Base-by-base conservation (phyloP, 2,888 invertebrate genomes). In the Bombyx huttoni region DNA sequence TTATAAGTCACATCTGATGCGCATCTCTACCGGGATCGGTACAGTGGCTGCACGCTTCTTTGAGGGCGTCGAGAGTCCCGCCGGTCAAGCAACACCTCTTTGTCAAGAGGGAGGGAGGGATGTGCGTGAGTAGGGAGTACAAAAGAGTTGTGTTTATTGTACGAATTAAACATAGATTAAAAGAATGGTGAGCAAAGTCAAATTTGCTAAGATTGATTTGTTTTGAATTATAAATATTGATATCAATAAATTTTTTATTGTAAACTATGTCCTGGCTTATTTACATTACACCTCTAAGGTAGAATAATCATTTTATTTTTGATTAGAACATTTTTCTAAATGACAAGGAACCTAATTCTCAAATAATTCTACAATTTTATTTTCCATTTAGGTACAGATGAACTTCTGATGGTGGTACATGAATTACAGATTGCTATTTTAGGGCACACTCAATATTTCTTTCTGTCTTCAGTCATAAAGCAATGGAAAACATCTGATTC, bases 201-300 rank as follows among this genome's bases (percentile, higher is more conserved):
- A 51, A 59, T 51, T 56, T 58, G 64, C 70, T 64, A 61, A 64
- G 61, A 70, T 78, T 75, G 68, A 73, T 78, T 84, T 86, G 86
- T 87, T 87, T 83, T 78, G 77, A 78, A 81, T 78, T 80, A 78
- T 79, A 80, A 75, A 79, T 71, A 84, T 81, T 82, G 12, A 85
- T 85, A 86, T 86, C 83, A 87, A 85, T 87, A 87, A 78, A 82
- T 83, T 83, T 86, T 87, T 81, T 85, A 84, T 81, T 77, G 73
- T 82, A 83, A 80, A 76, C 60, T 64, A 63, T 24, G 51, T 52
- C 47, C 40, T 54, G 57, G 56, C 55, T 64, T 63, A 61, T 56
- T 54, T 57, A 59, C 51, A 45, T 51, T 49, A 47, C 33, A 52
- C 46, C 52, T 49, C 47, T 34, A 33, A 52, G n/a, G 47, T 12